These are phyloP conservation scores for Frieseomelitta varia DNA, from an alignment of 1,140 invertebrate genomes.

Conservation along the genomic window DNA sequence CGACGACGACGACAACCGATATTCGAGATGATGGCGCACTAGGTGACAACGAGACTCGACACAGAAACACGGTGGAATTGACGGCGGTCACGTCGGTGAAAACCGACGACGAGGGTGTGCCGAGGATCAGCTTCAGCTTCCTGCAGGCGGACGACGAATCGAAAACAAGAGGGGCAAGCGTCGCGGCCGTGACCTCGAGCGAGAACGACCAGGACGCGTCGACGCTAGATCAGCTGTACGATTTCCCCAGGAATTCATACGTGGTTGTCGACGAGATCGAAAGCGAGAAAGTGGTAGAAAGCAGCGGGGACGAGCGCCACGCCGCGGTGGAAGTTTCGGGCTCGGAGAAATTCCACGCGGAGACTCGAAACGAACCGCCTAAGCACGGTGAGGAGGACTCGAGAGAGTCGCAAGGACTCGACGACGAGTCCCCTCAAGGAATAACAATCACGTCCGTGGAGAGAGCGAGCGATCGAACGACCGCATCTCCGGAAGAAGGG, in stretches of 20 bases:
- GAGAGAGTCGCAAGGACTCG: neutral
- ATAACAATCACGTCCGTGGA: neutral
- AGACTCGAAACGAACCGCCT: neutral
- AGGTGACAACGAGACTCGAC: slow-evolving; percentile 55
- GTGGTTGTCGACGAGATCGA: slow-evolving; percentile 8
- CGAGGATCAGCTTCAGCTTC: slow-evolving; percentile 78
- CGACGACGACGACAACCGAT: neutral
- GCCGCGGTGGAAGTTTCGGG: neutral
- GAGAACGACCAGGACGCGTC: neutral
- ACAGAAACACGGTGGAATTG: slow-evolving; percentile 75
- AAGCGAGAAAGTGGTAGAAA: slow-evolving; percentile 38
- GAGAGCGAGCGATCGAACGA: neutral
- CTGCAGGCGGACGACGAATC: slow-evolving; percentile 61
- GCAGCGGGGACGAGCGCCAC: neutral
- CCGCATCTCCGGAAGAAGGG: neutral
- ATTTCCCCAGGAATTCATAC: slow-evolving; percentile 31
- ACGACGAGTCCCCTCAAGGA: neutral
- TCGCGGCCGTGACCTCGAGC: slow-evolving; percentile 11
- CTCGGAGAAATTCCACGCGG: neutral
- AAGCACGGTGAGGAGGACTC: neutral
- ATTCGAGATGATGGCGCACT: neutral
- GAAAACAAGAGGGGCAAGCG: no score
- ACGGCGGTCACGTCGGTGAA: slow-evolving; percentile 72
- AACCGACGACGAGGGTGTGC: slow-evolving; percentile 74
- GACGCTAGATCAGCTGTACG: slow-evolving; percentile 24